Evolutionary conservation across 2,888 invertebrate species (phyloP).

Genomic region (Phania funesta): DNA sequence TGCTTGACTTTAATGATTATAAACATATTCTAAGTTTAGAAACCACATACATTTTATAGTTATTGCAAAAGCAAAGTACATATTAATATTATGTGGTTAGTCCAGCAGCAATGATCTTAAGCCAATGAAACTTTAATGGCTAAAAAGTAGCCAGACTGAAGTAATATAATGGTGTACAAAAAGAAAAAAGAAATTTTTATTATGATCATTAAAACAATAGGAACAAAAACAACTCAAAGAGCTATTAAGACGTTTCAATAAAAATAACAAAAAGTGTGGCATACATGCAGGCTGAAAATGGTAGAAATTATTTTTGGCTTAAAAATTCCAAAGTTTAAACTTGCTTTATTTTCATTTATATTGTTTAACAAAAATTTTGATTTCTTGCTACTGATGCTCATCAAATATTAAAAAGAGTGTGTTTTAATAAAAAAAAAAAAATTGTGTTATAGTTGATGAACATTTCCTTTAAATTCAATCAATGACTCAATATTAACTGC

Average conservation of each 20-base stretch:
- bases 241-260: constrained; percentile 22
- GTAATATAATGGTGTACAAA: background rate
- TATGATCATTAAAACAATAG: constrained; percentile 25
- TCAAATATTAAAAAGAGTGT: too few species aligned
- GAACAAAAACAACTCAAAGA: constrained; percentile 11
- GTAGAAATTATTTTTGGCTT: too few species aligned
- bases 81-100: constrained; percentile 51
- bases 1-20: constrained; percentile 38
- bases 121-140: constrained; percentile 41
- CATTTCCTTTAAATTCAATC: too few species aligned
- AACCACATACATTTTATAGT: constrained; percentile 49
- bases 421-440: too few species aligned
- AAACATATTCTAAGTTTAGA: constrained; percentile 20
- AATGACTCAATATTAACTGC: too few species aligned
- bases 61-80: constrained; percentile 28
- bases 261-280: background rate
- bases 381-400: too few species aligned
- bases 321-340: too few species aligned
- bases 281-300: constrained; percentile 34
- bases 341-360: too few species aligned
- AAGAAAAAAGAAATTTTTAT: constrained; percentile 2
- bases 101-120: constrained; percentile 41
- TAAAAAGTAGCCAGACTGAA: constrained; percentile 25
- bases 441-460: too few species aligned
- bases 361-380: too few species aligned